Evolutionary conservation across 2,113 vertebrate species (phyloP).

Genomic region (Okapia johnstoni): DNA sequence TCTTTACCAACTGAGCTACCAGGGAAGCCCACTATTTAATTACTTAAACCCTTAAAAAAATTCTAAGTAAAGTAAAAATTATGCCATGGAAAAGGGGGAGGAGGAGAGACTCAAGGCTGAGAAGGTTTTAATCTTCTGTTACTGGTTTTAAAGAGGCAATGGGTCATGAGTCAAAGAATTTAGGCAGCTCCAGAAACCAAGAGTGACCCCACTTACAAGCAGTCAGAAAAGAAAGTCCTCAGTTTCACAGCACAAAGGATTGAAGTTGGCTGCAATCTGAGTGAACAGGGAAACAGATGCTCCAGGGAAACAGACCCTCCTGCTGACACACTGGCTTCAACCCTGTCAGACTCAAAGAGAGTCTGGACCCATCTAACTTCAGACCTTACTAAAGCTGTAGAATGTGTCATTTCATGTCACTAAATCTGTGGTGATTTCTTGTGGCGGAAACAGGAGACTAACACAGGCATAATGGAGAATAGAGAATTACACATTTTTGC

Average conservation of each 20-base stretch:
- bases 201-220: background rate
- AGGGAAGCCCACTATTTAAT: background rate
- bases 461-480: background rate
- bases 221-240: background rate
- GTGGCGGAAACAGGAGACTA: background rate
- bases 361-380: background rate
- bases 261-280: background rate
- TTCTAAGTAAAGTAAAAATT: background rate
- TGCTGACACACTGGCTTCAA: background rate
- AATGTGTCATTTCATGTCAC: background rate
- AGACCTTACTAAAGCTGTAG: background rate
- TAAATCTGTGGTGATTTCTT: background rate
- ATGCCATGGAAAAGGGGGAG: background rate
- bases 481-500: background rate
- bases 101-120: background rate
- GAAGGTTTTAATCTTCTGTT: background rate
- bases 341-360: background rate
- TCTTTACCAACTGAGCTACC: background rate
- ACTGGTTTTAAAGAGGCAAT: background rate
- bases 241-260: background rate
- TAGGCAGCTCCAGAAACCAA: background rate
- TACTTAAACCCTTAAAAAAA: background rate
- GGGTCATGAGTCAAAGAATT: background rate
- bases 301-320: background rate
- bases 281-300: background rate